phyloP scores from a whole-genome alignment of 2,113 vertebrate genomes.

The Alouatta palliata region DNA sequence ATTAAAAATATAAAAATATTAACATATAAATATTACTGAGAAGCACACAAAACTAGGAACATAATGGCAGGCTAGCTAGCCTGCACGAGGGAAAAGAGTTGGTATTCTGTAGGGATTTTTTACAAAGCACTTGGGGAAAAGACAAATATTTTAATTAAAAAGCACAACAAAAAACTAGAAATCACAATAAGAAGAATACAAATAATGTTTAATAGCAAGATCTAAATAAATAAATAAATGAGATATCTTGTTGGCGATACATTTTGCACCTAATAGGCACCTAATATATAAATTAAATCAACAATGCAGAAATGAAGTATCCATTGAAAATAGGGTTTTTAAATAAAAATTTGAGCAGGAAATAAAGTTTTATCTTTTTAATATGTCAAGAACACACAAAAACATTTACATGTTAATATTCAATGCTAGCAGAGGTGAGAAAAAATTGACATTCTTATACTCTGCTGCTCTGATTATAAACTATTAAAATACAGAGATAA shows the following conservation, averaged over 20 bases:
- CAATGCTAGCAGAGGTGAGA: background rate
- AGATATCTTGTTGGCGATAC: background rate
- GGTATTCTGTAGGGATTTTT: background rate
- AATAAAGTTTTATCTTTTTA: background rate
- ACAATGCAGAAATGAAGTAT: background rate
- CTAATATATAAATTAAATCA: background rate
- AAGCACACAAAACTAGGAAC: background rate
- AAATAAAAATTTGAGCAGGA: background rate
- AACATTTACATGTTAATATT: background rate
- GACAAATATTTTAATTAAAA: background rate
- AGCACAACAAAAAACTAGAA: background rate
- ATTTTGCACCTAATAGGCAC: background rate
- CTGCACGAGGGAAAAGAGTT: background rate
- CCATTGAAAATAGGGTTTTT: background rate
- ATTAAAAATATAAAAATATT: background rate
- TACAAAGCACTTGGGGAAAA: background rate
- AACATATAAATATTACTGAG: background rate
- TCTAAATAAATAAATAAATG: background rate
- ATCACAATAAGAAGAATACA: background rate
- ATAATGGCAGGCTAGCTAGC: background rate
- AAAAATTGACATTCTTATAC: background rate
- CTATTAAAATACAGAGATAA: background rate
- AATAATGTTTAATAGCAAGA: background rate
- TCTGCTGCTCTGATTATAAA: background rate
- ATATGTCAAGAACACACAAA: background rate